Percentiles rank a stretch among this genome's conserved stretches.
phyloP scores from a whole-genome alignment of 2,888 invertebrate genomes.

The Elgonia sp. region DNA sequence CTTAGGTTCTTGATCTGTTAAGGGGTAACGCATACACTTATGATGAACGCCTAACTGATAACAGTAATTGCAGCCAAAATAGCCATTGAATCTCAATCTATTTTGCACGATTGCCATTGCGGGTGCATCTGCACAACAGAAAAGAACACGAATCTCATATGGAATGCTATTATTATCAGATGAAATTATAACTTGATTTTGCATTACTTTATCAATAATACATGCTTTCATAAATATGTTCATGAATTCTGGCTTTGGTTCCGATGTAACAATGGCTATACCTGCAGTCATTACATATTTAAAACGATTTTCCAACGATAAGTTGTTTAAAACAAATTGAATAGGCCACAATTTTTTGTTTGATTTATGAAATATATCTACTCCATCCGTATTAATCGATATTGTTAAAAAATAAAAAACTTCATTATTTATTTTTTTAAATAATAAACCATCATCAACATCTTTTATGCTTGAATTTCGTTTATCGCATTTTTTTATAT shows the following conservation, averaged over 20 bases:
- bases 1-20: background rate
- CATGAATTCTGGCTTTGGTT: constrained; percentile 40
- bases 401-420: constrained; percentile 28
- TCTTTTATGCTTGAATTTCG: background rate
- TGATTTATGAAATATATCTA: constrained; percentile 48
- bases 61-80: constrained; percentile 47
- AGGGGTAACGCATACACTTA: constrained; percentile 43
- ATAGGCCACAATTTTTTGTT: constrained; percentile 53
- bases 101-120: constrained; percentile 42
- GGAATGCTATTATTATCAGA: background rate
- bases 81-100: constrained; percentile 39
- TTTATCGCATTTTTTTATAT: constrained; percentile 7
- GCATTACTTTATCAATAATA: constrained; percentile 36
- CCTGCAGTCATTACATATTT: constrained; percentile 48
- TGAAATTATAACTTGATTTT: constrained; percentile 17
- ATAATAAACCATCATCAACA: constrained; percentile 9
- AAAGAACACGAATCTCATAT: constrained; percentile 31
- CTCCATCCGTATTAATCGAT: constrained; percentile 55
- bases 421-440: constrained; percentile 2
- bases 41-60: constrained; percentile 37
- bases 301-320: constrained; percentile 31
- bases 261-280: constrained; percentile 38
- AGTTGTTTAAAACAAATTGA: constrained; percentile 57
- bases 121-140: constrained; percentile 46
- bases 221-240: constrained; percentile 44